Percentiles rank a stretch among this genome's conserved stretches.
These are phyloP conservation scores for Triplophysa bombifrons DNA, from an alignment of 2,797 vertebrate genomes.

Conservation along the genomic window DNA sequence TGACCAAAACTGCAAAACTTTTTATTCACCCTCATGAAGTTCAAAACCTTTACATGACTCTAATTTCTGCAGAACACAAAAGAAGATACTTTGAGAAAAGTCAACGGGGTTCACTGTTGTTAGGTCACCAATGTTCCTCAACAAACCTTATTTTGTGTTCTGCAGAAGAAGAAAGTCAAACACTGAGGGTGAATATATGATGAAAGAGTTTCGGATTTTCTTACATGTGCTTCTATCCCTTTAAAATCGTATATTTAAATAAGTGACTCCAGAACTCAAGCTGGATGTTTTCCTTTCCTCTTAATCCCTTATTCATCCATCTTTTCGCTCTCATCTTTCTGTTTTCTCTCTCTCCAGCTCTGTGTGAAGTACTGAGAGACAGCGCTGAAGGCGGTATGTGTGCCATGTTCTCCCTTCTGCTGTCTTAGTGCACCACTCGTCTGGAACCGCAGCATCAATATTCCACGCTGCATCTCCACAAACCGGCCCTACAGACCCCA, in stretches of 20 bases:
- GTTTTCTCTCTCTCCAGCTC: not conserved
- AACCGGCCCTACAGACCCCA: not conserved
- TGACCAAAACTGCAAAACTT: too few relatives aligned
- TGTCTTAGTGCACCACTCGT: slow-evolving; percentile 10
- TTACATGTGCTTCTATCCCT: too few relatives aligned
- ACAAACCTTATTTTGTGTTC: too few relatives aligned
- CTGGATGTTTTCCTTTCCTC: not conserved
- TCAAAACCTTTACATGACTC: too few relatives aligned
- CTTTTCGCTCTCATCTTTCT: not conserved
- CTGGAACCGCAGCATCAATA: slow-evolving; percentile 19
- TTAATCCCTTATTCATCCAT: not conserved
- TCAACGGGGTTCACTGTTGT: too few relatives aligned
- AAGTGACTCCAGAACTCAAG: not conserved
- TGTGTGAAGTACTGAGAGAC: not conserved
- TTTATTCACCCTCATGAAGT: too few relatives aligned
- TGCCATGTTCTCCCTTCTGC: not conserved
- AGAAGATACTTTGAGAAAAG: too few relatives aligned
- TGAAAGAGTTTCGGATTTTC: too few relatives aligned
- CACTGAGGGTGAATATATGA: too few relatives aligned
- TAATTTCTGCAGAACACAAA: not conserved
- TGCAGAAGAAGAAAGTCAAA: not conserved
- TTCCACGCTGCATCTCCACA: not conserved
- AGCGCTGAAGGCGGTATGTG: not conserved
- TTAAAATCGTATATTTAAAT: slow-evolving; percentile 1
- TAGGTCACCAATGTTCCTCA: too few relatives aligned